Base-by-base conservation (phyloP, 2,888 invertebrate genomes). In the Malthinus flaveolus region DNA sequence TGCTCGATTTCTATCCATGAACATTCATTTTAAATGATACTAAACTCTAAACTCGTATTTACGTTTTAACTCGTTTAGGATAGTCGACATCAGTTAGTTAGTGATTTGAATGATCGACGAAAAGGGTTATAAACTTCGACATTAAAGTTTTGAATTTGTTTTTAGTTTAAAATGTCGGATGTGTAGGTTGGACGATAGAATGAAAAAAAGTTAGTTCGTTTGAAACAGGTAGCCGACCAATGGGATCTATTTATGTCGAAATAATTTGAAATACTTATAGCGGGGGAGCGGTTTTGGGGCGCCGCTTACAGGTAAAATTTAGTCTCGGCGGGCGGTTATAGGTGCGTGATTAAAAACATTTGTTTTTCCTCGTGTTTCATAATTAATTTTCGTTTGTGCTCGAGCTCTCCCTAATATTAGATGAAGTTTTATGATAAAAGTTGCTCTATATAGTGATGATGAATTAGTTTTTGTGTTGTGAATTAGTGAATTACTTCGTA, bases 191-290 rank as follows among this genome's bases (percentile, higher is more conserved):
- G 63, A 49, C 62, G 56, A 61, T 59, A 47, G 52, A 60, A 61
- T 65, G 64, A 66, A 66, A 68, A 64, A 65, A 66, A 61, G 55
- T n/a, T 59, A 61, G 62, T 67, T 62, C 68, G 70, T 69, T 71
- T 68, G 52, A 62, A 67, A 59, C 69, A 67, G 67, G 68, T 66
- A 66, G 10, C 50, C 67, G 66, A 67, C 77, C 78, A 78, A 78
- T 78, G 63, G 73, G 71, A 73, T 68, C 64, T 55, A 45, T 55
- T 55, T 39, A 33, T 8, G 12, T 35, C 55, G 63, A 63, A 69
- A 67, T 71, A 72, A 73, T 74, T 70, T 68, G 68, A 54, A 68
- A 65, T 65, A n/a, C n/a, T n/a, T n/a, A 69, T 67, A 73, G 73
- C 68, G 70, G 73, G 75, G 73, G 68, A 64, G 59, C 54, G 61